Conservation (phyloP, 2,797 vertebrate genomes). For the Xenentodon cancila region DNA sequence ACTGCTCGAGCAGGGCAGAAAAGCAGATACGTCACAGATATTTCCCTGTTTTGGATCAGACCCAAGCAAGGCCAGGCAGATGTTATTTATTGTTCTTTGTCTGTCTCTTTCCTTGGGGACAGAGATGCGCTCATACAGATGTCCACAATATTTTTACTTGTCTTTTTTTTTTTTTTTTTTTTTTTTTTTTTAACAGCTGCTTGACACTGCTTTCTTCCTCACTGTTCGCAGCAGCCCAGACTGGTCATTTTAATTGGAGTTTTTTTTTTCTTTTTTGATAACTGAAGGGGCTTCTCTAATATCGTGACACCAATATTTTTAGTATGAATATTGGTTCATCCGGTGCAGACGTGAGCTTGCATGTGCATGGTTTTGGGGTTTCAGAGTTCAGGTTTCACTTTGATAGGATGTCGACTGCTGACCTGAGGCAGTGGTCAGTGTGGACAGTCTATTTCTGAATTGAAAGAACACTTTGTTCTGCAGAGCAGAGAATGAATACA, state of each 20-base stretch:
- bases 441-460: constrained; percentile 36
- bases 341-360: constrained; percentile 11
- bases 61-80: constrained; percentile 75
- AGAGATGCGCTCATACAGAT: constrained; percentile 73
- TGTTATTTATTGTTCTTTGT: constrained; percentile 83
- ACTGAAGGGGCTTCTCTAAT: constrained; percentile 16
- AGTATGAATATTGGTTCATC: neutral
- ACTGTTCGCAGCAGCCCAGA: constrained; percentile 3
- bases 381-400: constrained; percentile 64
- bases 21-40: constrained; percentile 72
- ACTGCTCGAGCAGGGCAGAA: constrained; percentile 56
- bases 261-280: neutral
- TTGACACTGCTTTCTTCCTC: constrained; percentile 21
- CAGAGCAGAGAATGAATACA: constrained; percentile 52
- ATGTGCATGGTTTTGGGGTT: constrained; percentile 18
- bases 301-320: neutral
- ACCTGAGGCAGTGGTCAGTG: constrained; percentile 62
- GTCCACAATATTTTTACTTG: constrained; percentile 72
- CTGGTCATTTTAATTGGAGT: constrained; percentile 7
- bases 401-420: constrained; percentile 41
- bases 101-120: constrained; percentile 67
- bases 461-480: constrained; percentile 76
- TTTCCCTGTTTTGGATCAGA: constrained; percentile 67
- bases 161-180: constrained; percentile 38
- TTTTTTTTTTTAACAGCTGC: constrained; percentile 40